These are phyloP conservation scores for Halcyon senegalensis DNA, from an alignment of 2,113 vertebrate genomes.

Conservation along the genomic window DNA sequence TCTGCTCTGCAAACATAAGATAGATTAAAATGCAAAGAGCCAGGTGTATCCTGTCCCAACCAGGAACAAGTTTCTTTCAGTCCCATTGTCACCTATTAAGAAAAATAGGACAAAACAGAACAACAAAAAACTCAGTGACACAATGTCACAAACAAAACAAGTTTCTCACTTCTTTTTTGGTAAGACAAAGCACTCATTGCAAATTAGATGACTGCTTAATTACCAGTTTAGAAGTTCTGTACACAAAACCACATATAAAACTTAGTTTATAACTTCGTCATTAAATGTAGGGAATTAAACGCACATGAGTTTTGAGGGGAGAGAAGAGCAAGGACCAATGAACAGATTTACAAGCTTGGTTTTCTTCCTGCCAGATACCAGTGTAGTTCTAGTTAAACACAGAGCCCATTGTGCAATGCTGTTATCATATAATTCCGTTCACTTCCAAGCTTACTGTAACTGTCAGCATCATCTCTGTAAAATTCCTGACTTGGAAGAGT, in stretches of 20 bases:
- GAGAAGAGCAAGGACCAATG: not conserved
- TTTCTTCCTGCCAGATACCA: not conserved
- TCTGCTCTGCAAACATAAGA: not conserved
- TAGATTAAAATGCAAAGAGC: not conserved
- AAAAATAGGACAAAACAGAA: not conserved
- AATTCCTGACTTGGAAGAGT: not conserved
- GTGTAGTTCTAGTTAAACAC: not conserved
- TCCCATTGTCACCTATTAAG: not conserved
- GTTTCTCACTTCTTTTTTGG: not conserved
- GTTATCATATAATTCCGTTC: rapidly evolving
- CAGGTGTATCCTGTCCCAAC: not conserved
- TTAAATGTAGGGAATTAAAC: not conserved
- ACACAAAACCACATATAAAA: rapidly evolving
- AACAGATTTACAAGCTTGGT: not conserved
- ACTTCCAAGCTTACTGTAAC: not conserved
- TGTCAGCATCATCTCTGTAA: not conserved
- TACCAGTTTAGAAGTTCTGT: not conserved
- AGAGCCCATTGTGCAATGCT: not conserved
- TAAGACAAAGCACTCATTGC: not conserved
- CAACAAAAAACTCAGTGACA: not conserved
- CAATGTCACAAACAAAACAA: not conserved
- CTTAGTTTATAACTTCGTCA: not conserved
- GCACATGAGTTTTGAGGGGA: not conserved
- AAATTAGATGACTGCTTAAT: not conserved
- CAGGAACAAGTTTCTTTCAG: not conserved